phyloP scores from a whole-genome alignment of 2,888 invertebrate genomes.

The Drosophila recens region DNA sequence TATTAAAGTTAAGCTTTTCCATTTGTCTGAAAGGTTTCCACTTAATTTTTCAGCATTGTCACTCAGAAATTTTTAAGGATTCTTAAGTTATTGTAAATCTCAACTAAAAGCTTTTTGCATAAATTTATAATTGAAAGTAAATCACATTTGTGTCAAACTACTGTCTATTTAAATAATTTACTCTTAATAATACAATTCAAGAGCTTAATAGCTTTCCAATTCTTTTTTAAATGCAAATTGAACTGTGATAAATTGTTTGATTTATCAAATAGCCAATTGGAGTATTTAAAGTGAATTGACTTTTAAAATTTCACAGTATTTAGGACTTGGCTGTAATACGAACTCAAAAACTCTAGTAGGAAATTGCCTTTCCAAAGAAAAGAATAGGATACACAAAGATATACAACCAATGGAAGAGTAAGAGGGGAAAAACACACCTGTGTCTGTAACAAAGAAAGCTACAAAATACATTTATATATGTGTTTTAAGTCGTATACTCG shows the following conservation, averaged over 20 bases:
- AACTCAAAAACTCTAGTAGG: not conserved
- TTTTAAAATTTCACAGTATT: conserved; percentile 3
- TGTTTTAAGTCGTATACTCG: not conserved
- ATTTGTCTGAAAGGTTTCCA: not conserved
- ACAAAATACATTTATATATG: conserved; percentile 3
- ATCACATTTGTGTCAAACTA: no score
- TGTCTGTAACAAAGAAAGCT: conserved; percentile 46
- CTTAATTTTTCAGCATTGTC: not conserved
- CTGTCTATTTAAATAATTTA: no score
- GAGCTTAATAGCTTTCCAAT: not conserved
- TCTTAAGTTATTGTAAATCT: no score
- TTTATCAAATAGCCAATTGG: not conserved
- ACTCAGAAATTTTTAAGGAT: not conserved
- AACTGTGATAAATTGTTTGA: not conserved
- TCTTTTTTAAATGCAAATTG: not conserved
- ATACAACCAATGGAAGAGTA: not conserved
- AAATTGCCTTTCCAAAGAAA: conserved; percentile 25
- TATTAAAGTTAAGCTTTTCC: not conserved
- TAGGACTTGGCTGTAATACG: not conserved
- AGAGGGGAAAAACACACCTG: conserved; percentile 26
- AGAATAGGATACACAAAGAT: conserved; percentile 6
- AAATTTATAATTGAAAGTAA: no score
- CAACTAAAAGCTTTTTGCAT: no score
- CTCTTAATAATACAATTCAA: not conserved
- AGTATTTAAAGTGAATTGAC: not conserved